Evolutionary conservation across 2,797 vertebrate species (phyloP).

Genomic region (Lepus oiostolus): DNA sequence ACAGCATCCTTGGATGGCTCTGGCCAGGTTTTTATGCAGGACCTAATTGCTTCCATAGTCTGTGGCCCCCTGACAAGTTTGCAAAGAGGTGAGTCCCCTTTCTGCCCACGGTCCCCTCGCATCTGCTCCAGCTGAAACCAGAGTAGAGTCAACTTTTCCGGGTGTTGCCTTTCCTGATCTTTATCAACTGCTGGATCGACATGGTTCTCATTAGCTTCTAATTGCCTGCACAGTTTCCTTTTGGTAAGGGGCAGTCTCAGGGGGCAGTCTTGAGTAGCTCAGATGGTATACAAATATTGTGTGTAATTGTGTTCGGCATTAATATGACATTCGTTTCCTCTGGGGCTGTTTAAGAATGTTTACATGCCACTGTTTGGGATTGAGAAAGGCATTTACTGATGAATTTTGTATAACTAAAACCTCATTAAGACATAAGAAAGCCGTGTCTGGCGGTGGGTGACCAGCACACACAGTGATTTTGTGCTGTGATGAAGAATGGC

Average conservation of each 20-base stretch:
- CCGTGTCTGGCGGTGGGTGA: background rate
- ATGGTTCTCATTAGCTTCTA: slow-evolving; percentile 37
- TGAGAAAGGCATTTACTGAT: slow-evolving; percentile 15
- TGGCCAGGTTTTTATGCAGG: background rate
- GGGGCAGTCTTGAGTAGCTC: slow-evolving; percentile 71
- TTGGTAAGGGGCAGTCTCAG: slow-evolving; percentile 39
- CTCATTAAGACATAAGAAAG: background rate
- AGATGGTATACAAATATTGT: slow-evolving; percentile 55
- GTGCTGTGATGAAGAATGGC: background rate
- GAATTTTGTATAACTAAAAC: slow-evolving; percentile 27
- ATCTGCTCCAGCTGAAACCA: background rate
- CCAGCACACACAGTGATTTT: background rate
- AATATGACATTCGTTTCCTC: slow-evolving; percentile 59
- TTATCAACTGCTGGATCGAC: background rate
- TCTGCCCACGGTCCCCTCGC: background rate
- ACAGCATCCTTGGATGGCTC: background rate
- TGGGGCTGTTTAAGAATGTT: slow-evolving; percentile 46
- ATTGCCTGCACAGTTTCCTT: slow-evolving; percentile 59
- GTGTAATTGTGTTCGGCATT: slow-evolving; percentile 52
- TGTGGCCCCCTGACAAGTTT: background rate
- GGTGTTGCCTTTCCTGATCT: slow-evolving; percentile 34
- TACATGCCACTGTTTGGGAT: slow-evolving; percentile 29
- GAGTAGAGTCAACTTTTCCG: slow-evolving; percentile 34
- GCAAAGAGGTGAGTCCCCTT: background rate
- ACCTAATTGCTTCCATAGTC: slow-evolving; percentile 2